phyloP scores from a whole-genome alignment of 1,140 invertebrate genomes.

The Trichonephila clavata region DNA sequence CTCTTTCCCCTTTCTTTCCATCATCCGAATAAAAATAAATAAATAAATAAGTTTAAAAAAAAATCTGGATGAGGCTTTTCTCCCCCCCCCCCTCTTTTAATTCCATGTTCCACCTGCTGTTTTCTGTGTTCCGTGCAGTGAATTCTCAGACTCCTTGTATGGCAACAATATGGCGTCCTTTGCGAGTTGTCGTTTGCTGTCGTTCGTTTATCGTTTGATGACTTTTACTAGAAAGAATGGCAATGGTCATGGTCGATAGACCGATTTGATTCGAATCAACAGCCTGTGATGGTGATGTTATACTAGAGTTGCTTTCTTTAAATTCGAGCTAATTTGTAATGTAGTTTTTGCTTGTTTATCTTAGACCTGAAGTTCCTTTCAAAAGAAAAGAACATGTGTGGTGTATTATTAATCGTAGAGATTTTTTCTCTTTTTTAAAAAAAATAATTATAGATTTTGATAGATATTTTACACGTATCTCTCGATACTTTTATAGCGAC shows the following conservation, averaged over 20 bases:
- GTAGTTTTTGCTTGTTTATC: neutral
- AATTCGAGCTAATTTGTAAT: neutral
- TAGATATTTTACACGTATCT: too few species aligned
- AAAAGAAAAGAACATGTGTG: neutral
- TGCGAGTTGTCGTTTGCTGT: neutral
- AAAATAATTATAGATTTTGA: too few species aligned
- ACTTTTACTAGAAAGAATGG: neutral
- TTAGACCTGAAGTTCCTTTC: neutral
- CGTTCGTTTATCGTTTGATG: neutral
- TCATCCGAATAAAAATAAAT: slow-evolving; percentile 20
- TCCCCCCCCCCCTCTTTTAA: too few species aligned
- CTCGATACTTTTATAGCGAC: too few species aligned
- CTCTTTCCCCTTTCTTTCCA: slow-evolving; percentile 50
- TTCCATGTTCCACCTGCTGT: neutral
- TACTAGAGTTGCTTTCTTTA: neutral
- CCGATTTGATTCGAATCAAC: neutral
- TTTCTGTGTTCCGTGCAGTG: neutral
- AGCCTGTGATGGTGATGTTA: neutral
- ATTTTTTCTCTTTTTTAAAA: too few species aligned
- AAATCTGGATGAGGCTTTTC: neutral
- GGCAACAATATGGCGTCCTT: slow-evolving; percentile 50
- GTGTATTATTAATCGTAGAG: too few species aligned
- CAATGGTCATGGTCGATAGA: neutral
- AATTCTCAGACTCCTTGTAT: slow-evolving; percentile 5
- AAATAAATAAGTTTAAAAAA: neutral